These are phyloP conservation scores for Callocephalon fimbriatum DNA, from an alignment of 2,113 vertebrate species.

Conservation along the genomic window DNA sequence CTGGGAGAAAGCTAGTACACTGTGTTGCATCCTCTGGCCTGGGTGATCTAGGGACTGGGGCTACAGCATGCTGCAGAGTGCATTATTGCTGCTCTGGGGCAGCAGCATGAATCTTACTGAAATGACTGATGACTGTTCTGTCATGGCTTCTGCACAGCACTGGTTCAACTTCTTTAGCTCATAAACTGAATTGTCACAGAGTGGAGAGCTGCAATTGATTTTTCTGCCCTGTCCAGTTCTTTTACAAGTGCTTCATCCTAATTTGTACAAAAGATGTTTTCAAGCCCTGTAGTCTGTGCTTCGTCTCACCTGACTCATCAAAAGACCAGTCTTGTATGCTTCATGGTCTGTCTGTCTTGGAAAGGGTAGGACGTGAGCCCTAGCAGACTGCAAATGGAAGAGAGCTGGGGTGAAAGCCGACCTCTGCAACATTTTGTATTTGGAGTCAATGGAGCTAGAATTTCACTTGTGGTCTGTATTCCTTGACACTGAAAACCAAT, in stretches of 20 bases:
- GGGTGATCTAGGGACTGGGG: not conserved
- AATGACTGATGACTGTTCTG: not conserved
- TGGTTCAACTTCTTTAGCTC: not conserved
- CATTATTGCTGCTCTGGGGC: not conserved
- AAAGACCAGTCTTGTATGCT: not conserved
- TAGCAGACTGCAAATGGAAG: not conserved
- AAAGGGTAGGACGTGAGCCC: not conserved
- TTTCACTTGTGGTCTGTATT: not conserved
- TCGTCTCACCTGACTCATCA: not conserved
- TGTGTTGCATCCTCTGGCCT: not conserved
- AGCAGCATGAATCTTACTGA: not conserved
- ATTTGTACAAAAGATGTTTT: not conserved
- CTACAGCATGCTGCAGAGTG: not conserved
- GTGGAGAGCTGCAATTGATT: not conserved
- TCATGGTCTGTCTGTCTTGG: not conserved
- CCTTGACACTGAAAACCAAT: not conserved
- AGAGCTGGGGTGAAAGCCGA: not conserved
- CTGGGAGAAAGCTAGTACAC: rapidly evolving
- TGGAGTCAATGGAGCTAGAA: not conserved
- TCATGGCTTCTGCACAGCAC: not conserved
- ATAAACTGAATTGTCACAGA: not conserved
- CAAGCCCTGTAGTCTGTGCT: not conserved
- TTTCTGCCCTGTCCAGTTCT: not conserved
- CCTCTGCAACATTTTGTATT: not conserved
- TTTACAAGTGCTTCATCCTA: not conserved